Base-by-base conservation (phyloP, 1,140 invertebrate species). In the Nephila pilipes region DNA sequence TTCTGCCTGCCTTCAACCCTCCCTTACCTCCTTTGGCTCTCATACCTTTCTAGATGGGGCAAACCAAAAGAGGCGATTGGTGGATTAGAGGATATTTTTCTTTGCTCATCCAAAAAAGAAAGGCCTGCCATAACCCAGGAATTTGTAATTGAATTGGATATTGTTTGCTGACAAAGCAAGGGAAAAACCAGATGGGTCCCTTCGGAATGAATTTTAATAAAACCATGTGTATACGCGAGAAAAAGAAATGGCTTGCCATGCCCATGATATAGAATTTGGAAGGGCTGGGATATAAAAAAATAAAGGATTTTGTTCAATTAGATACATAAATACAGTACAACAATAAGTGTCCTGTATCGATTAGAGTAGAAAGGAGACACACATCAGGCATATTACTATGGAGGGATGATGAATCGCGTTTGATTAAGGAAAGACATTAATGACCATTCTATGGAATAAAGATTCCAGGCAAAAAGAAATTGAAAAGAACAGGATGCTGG, bases 21-120 rank as follows among this genome's bases (percentile, higher is more conserved):
- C n/a, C 14, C 32, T n/a, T 65, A 29, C 46, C 32, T 38, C 36
- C 58, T 65, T 36, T 63, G 55, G 5, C 46, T 46, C 46, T 46
- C 46, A 46, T 46, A 46, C 46, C 46, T 46, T 46, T 46, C 46
- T 46, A 58, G 83, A 75, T 75, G 25, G 46, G 55, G 54, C 54
- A 85, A 87, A 20, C 85, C 16, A 29, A 58, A 75, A 5, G 25
- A 89, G 87, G 69, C 25, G 65, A 89, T 89, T 75, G 63, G 38
- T 89, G 87, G 87, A 89, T 89, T 89, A 89, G 22, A n/a, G 63
- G 36, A 79, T 54, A 55, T 89, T 79, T 89, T 89, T 89, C 65
- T 55, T 25, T 65, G 32, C 32, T 83, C 46, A n/a, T 20, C 32
- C 25, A 36, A 65, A 65, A 58, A 87, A 85, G 4, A n/a, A 54